Evolutionary conservation across 1,140 invertebrate genomes (phyloP).

Genomic region (Stegodyphus dumicola): DNA sequence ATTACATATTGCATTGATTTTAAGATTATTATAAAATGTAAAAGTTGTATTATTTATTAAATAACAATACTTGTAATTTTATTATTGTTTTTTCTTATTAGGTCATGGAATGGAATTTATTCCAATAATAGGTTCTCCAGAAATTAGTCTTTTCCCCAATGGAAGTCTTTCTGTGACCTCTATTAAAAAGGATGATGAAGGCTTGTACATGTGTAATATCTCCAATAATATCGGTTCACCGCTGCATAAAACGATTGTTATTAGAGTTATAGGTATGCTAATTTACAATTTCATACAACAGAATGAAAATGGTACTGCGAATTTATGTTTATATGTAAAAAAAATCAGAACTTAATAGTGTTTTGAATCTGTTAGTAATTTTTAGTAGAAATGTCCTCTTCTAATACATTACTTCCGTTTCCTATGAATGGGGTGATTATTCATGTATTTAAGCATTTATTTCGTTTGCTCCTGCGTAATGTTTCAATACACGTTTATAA

Average conservation of each 20-base stretch:
- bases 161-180: not conserved
- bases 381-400: not conserved
- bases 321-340: too few species aligned
- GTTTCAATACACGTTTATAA: too few species aligned
- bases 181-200: slow-evolving; percentile 23
- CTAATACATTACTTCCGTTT: too few species aligned
- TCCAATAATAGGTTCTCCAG: not conserved
- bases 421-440: too few species aligned
- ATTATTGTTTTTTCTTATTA: not conserved
- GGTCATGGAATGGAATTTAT: not conserved
- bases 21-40: too few species aligned
- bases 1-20: too few species aligned
- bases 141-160: slow-evolving; percentile 4
- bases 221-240: slow-evolving; percentile 24
- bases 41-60: too few species aligned
- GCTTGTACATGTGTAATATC: slow-evolving; percentile 25
- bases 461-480: too few species aligned
- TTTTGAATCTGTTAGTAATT: not conserved
- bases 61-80: too few species aligned
- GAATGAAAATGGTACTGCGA: too few species aligned
- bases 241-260: slow-evolving; percentile 10
- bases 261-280: slow-evolving; percentile 27
- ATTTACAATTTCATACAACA: not conserved
- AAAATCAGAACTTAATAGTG: not conserved
- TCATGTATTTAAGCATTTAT: too few species aligned